phyloP scores from a whole-genome alignment of 2,113 vertebrate species.

The Alethe castanea region DNA sequence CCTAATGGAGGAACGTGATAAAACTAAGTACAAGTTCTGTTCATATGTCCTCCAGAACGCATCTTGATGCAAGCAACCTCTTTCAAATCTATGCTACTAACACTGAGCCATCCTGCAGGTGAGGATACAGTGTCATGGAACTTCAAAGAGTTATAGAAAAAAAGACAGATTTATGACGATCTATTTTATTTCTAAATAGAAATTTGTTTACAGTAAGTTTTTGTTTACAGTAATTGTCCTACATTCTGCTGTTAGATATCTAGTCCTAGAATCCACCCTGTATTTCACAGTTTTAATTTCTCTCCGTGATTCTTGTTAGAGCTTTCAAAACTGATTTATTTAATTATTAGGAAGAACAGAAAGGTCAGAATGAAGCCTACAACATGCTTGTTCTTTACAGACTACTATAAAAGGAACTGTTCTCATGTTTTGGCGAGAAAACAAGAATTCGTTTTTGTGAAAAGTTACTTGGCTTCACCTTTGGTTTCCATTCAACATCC shows the following conservation, averaged over 20 bases:
- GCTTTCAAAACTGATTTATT: not conserved
- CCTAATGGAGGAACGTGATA: not conserved
- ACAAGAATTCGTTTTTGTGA: slow-evolving; percentile 54
- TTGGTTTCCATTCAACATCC: slow-evolving; percentile 38
- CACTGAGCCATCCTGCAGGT: not conserved
- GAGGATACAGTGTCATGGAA: not conserved
- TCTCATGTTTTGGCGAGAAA: slow-evolving; percentile 48
- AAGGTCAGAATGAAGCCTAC: not conserved
- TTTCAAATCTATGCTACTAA: not conserved
- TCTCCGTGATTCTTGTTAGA: not conserved
- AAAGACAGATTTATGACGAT: not conserved
- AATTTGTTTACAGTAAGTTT: not conserved
- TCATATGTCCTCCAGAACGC: not conserved
- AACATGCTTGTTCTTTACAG: not conserved
- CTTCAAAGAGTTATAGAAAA: not conserved
- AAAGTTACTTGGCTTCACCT: slow-evolving; percentile 61
- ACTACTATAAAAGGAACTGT: slow-evolving; percentile 60
- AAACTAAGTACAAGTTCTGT: not conserved
- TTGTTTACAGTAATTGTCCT: not conserved
- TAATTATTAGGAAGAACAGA: not conserved
- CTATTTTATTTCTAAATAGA: not conserved
- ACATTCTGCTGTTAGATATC: not conserved
- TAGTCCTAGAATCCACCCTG: not conserved
- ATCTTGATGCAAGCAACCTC: not conserved
- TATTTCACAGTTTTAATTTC: not conserved